phyloP scores from a whole-genome alignment of 2,888 invertebrate species.

The Drosophila recens region DNA sequence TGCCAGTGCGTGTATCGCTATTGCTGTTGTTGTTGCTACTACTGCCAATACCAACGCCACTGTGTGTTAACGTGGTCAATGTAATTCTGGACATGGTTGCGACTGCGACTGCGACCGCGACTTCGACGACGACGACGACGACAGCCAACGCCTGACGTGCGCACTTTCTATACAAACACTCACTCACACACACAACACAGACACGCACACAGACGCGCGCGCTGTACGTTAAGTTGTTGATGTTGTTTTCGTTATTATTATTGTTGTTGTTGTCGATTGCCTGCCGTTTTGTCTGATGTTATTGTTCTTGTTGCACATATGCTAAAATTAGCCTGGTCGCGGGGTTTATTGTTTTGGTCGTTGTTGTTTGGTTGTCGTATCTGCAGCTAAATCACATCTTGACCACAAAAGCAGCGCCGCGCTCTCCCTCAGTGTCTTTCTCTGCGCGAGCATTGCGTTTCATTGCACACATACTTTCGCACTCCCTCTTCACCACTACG shows the following conservation, averaged over 20 bases:
- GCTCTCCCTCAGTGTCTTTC: slow-evolving; percentile 47
- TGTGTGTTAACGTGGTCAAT: slow-evolving; percentile 70
- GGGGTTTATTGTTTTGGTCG: slow-evolving; percentile 66
- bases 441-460: slow-evolving; percentile 53
- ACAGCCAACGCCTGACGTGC: slow-evolving; percentile 74
- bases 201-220: slow-evolving; percentile 53
- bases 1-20: slow-evolving; percentile 69
- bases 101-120: slow-evolving; percentile 44
- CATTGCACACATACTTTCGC: slow-evolving; percentile 20
- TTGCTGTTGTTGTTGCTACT: slow-evolving; percentile 59
- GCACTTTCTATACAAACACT: slow-evolving; percentile 66
- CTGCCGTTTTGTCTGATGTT: slow-evolving; percentile 42
- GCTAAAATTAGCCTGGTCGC: slow-evolving; percentile 59
- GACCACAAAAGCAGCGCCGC: slow-evolving; percentile 64
- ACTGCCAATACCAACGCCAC: slow-evolving; percentile 33
- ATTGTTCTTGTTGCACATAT: slow-evolving; percentile 45
- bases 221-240: slow-evolving; percentile 47
- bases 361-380: slow-evolving; percentile 43
- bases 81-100: slow-evolving; percentile 69
- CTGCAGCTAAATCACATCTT: slow-evolving; percentile 66
- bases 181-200: slow-evolving; percentile 34
- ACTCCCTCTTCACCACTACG: slow-evolving; percentile 10
- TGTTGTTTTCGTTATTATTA: slow-evolving; percentile 36
- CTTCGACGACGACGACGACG: slow-evolving; percentile 40
- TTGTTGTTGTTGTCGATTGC: slow-evolving; percentile 33